Percentiles rank a stretch among this genome's conserved stretches.
These are phyloP conservation scores for Boulengerochromis microlepis DNA, from an alignment of 2,113 vertebrate genomes.

Conservation along the genomic window DNA sequence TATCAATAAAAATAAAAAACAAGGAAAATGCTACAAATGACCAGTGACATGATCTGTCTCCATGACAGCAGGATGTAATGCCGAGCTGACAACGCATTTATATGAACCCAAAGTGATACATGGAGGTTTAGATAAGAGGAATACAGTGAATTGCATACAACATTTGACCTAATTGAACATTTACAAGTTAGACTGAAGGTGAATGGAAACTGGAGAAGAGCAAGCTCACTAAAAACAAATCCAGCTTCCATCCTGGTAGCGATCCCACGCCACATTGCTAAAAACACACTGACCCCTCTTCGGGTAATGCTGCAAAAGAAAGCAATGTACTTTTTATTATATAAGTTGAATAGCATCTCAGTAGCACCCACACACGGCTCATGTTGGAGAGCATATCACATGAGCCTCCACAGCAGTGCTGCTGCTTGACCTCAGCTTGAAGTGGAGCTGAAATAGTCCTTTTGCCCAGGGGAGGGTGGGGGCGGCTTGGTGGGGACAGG, in stretches of 20 bases:
- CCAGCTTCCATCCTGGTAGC: not conserved
- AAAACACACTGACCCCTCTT: slow-evolving; percentile 4
- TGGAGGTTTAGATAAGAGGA: not conserved
- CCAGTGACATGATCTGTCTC: not conserved
- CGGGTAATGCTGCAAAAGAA: not conserved
- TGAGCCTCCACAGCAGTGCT: slow-evolving; percentile 20
- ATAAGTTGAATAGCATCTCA: slow-evolving; percentile 33
- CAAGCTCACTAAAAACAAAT: not conserved
- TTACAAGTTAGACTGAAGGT: not conserved
- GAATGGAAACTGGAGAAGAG: not conserved
- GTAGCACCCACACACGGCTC: slow-evolving; percentile 41
- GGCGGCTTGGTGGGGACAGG: not conserved
- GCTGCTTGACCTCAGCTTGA: slow-evolving; percentile 29
- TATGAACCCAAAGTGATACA: not conserved
- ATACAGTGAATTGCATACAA: not conserved
- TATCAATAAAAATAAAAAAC: not conserved
- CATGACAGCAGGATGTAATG: not conserved
- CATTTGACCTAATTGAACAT: not conserved
- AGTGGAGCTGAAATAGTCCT: slow-evolving; percentile 37
- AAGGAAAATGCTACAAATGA: not conserved
- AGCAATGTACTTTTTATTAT: slow-evolving; percentile 33
- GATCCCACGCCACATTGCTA: not conserved
- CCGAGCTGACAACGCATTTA: not conserved
- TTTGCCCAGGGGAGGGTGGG: slow-evolving; percentile 19
- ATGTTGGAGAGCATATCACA: slow-evolving; percentile 20